Percentiles rank a stretch among this genome's conserved stretches.
Conservation (phyloP, 2,888 invertebrate genomes). For the Drosophila suboccidentalis region DNA sequence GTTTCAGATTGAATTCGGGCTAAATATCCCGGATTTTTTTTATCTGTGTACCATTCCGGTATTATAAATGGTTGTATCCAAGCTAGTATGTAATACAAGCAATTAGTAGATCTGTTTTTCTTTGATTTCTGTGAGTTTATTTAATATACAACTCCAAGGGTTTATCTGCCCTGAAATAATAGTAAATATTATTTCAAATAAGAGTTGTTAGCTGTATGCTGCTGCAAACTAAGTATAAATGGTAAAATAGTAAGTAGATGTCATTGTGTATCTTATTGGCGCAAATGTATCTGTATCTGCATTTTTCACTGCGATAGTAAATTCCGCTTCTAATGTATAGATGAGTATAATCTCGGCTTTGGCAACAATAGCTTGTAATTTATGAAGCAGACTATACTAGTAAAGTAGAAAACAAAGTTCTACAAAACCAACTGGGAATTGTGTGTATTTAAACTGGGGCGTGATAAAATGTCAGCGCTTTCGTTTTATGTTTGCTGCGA, state of each 20-base stretch:
- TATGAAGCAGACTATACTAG: conserved; percentile 61
- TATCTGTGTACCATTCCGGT: no score
- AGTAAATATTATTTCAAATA: not conserved
- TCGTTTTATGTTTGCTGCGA: conserved; percentile 48
- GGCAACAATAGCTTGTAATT: conserved; percentile 44
- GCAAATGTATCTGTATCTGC: not conserved
- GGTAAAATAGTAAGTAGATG: not conserved
- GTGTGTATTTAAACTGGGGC: conserved; percentile 24
- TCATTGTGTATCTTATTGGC: not conserved
- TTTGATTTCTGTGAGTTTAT: no score
- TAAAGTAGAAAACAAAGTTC: conserved; percentile 22
- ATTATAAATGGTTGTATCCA: no score
- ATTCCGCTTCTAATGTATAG: conserved; percentile 17
- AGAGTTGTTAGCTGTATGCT: not conserved
- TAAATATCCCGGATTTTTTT: no score
- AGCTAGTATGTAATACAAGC: no score
- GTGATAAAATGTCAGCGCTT: conserved; percentile 69
- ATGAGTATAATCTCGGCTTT: conserved; percentile 30
- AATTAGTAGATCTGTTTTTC: no score
- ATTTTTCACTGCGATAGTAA: conserved; percentile 14
- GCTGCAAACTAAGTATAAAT: not conserved
- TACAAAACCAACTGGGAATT: conserved; percentile 15
- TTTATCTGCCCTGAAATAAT: not conserved
- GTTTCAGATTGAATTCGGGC: no score
- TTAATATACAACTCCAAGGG: not conserved